These are phyloP conservation scores for Ips typographus DNA, from an alignment of 1,140 invertebrate species.

Conservation along the genomic window DNA sequence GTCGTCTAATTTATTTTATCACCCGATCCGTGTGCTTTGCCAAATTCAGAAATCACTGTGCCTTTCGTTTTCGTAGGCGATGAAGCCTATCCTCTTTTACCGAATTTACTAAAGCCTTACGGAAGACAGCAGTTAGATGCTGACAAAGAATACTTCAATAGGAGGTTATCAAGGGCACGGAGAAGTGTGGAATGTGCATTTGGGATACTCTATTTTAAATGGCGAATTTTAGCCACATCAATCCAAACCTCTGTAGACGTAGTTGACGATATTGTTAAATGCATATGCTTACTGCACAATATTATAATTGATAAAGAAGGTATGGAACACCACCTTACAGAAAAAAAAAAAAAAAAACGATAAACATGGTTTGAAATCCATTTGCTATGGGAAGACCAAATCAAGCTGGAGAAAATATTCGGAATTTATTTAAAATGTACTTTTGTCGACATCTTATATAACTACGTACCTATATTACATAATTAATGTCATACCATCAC, in stretches of 20 bases:
- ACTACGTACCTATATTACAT: constrained; percentile 19
- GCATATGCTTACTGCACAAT: constrained; percentile 38
- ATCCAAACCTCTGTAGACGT: constrained; percentile 41
- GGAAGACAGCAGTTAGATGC: constrained; percentile 41
- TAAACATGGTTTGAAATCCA: constrained; percentile 22
- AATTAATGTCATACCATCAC: no score
- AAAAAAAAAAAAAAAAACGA: constrained; percentile 2
- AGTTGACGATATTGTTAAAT: constrained; percentile 45
- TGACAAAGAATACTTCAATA: constrained; percentile 54
- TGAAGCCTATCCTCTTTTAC: constrained; percentile 54
- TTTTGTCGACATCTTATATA: neutral
- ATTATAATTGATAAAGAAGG: constrained; percentile 39
- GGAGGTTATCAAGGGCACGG: constrained; percentile 50
- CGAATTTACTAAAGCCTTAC: constrained; percentile 53
- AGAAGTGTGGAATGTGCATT: constrained; percentile 52
- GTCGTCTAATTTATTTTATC: neutral
- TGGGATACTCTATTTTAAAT: constrained; percentile 50
- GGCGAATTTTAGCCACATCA: constrained; percentile 48
- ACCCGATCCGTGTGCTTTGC: constrained; percentile 8
- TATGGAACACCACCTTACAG: constrained; percentile 28
- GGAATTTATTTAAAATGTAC: constrained; percentile 1
- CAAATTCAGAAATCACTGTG: constrained; percentile 13
- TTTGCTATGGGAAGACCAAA: constrained; percentile 20
- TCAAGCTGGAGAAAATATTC: constrained; percentile 30
- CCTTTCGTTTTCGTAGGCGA: constrained; percentile 49